Base-by-base conservation (phyloP, 2,888 invertebrate species). In the Leucophora obtusa region DNA sequence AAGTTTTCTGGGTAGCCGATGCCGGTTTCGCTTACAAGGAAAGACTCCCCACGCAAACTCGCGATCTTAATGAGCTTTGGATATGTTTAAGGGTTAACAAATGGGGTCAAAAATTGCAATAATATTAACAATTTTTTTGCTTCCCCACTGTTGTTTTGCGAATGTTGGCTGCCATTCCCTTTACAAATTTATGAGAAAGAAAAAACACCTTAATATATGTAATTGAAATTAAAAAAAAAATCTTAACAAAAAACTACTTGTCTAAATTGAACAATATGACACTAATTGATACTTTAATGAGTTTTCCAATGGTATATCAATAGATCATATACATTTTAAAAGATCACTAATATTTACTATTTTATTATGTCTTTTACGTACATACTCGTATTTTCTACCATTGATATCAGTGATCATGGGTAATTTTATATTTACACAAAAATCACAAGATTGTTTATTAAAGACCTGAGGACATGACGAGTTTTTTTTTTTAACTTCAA, bases 281-380 rank as follows among this genome's bases (percentile, higher is more conserved):
- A 50, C 47, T 71, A 70, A 53, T 71, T 66, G 60, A 77, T 60
- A 77, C 50, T 77, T 77, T 72, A 72, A 66, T 78, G 56, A 56
- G 47, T 62, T 72, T 72, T 35, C 21, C 59, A 76, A 17, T 59
- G 47, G 5, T 33, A 18, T 72, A 60, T 56, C 60, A 54, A 72
- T 78, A 78, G 72, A 78, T 78, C 71, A 72, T 51, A n/a, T 28
- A 60, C 47, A 35, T 50, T 65, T 35, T 11, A 60, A 50, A 28
- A 60, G 53, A 68, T 78, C 54, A 66, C 38, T 78, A 72, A 56
- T 70, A 72, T 24, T n/a, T n/a, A n/a, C n/a, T 47, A 47, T n/a
- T n/a, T 47, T 47, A 11, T 38, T 1, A 11, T 38, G 43, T 47
- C 1, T n/a, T n/a, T 47, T n/a, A 47, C n/a, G n/a, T n/a, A 47